Base-by-base conservation (phyloP, 2,113 vertebrate genomes). In the Upupa epops region DNA sequence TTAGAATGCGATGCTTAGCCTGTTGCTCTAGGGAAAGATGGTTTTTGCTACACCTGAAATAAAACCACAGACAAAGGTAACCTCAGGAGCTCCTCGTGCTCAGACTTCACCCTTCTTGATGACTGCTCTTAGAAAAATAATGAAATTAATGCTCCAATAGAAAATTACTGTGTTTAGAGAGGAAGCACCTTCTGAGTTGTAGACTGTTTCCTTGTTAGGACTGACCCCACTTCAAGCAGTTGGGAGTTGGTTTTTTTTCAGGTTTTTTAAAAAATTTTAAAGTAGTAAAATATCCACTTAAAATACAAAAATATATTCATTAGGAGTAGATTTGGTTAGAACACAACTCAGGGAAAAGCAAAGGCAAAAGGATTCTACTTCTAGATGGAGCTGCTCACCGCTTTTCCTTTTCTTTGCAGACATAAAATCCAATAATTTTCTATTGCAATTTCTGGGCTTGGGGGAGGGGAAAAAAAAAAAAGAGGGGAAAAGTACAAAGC, bases 401-500 rank as follows among this genome's bases (percentile, higher is more conserved):
- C 55, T 65, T 94, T 75, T 31, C 40, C 55, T 28, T 93, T 82
- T 93, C 86, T 94, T 95, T 95, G 77, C 77, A 84, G 86, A 90
- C 75, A 61, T 85, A 72, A 92, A 84, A 93, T 92, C 58, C 90
- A 83, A 87, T 90, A 94, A 93, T 87, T 91, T 76, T 89, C 71
- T 85, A 45, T 77, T 59, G 83, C 86, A 80, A 79, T 92, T 85
- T 73, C 73, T 54, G 77, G 66, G 71, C 68, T 86, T 72, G 65
- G 42, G 68, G 80, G 87, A 90, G 69, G 40, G 40, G 40, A 15
- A 12, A 15, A 15, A 42, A n/a, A 70, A 69, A 89, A 91, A 61
- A 29, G 83, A 92, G 90, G 91, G 91, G 77, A 69, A 46, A 56
- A 92, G 84, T 83, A 96, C 71, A 93, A 88, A 93, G 87, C 96